Base-by-base conservation (phyloP, 2,797 vertebrate genomes). In the Salarias fasciatus region DNA sequence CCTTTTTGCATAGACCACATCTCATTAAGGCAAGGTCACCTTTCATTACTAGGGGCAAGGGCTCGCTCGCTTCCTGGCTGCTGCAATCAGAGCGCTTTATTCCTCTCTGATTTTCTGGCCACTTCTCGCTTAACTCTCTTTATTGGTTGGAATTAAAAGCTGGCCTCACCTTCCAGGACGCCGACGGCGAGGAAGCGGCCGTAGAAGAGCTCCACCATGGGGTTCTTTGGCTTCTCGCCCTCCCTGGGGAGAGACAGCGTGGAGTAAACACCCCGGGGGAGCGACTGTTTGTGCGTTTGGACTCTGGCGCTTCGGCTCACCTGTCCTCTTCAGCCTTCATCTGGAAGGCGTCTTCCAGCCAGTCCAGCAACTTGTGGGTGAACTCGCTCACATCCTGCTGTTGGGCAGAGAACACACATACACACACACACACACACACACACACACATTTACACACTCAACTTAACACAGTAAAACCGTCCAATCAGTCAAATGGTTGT, bases 381-480 rank as follows among this genome's bases (percentile, higher is more conserved):
- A 99, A 99, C 90, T 99, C 98, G 59, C 98, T 99, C 70, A 99
- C 98, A 3, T 99, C 98, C 94, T 99, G 97, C 97, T 99, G 92
- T 92, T 83, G 69, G 82, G 44, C 18, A 56, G 61, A 72, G 13
- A 9, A 69, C 31, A 75, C 5, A 43, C n/a, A 60, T 33, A 35
- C 33, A 42, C 7, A 60, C 36, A 38, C 4, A 38, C 11, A 38
- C 9, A 9, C 33, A 35, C 41, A 13, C 30, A 31, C 31, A 4
- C 30, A 31, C 30, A 41, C 8, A 60, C 36, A 38, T 4, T 38
- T 11, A 38, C 9, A 9, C 33, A 35, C 33, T n/a, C n/a, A 61
- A 58, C 38, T 33, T 56, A 33, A 36, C n/a, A 11, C 55, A 66
- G 42, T 38, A 71, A 42, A 29, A 59, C 48, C 53, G 49, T 15